phyloP scores from a whole-genome alignment of 2,888 invertebrate genomes.

The Volucella inanis region DNA sequence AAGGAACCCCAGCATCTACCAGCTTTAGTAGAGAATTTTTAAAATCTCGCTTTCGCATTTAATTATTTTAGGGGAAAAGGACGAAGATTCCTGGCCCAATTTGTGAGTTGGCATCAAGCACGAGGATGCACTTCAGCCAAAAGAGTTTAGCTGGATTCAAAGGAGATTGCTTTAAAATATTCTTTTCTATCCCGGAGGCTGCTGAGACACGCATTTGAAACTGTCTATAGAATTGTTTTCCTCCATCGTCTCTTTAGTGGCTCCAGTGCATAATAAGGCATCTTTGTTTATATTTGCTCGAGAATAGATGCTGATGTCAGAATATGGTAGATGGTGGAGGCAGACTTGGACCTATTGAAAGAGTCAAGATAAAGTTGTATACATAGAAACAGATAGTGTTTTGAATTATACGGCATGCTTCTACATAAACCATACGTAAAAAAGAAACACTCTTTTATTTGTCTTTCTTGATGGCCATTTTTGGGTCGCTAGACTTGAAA shows the following conservation, averaged over 20 bases:
- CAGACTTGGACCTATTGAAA: constrained; percentile 19
- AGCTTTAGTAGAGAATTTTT: constrained; percentile 6
- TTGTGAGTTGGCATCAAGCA: constrained; percentile 5
- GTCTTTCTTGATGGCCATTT: not conserved
- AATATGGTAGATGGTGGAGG: not conserved
- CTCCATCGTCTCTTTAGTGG: constrained; percentile 16
- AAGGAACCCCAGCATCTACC: not conserved
- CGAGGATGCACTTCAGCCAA: constrained; percentile 17
- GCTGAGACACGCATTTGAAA: constrained; percentile 37
- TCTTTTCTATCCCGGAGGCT: constrained; percentile 64
- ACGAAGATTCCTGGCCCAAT: constrained; percentile 44
- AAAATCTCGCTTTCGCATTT: constrained; percentile 44
- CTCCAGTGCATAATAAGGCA: constrained; percentile 61
- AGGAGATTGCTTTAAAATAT: constrained; percentile 53
- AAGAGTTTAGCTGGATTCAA: constrained; percentile 33
- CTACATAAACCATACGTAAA: no score
- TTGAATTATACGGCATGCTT: not conserved
- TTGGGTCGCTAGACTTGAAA: no score
- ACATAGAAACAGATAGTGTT: constrained; percentile 1
- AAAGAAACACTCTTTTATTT: constrained; percentile 3
- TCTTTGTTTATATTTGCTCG: constrained; percentile 49
- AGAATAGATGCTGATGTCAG: constrained; percentile 44
- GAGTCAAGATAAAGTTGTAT: constrained; percentile 25
- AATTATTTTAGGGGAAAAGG: constrained; percentile 34
- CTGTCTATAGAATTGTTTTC: not conserved